These are phyloP conservation scores for Scelioninae gen. 1 DNA, from an alignment of 2,888 invertebrate species.

Conservation along the genomic window DNA sequence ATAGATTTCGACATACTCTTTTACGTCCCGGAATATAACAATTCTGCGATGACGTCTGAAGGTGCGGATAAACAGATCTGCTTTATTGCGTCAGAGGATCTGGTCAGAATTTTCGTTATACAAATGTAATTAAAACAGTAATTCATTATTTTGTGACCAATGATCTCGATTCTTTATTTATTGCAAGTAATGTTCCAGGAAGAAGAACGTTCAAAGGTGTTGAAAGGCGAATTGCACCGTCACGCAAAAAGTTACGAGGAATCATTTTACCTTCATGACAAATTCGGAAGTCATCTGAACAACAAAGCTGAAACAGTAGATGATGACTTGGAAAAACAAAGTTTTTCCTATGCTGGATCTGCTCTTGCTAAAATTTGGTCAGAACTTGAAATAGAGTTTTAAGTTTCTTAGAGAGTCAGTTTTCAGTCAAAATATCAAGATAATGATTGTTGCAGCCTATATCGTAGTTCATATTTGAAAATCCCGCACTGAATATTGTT, in stretches of 20 bases:
- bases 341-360: conserved; percentile 79
- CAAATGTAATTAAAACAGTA: conserved; percentile 31
- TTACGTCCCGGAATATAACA: conserved; percentile 71
- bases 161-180: conserved; percentile 75
- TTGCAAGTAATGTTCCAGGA: too few species aligned
- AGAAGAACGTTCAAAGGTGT: too few species aligned
- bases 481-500: conserved; percentile 17
- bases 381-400: conserved; percentile 74
- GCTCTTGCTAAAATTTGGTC: conserved; percentile 77
- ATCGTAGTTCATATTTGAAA: conserved; percentile 28
- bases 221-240: too few species aligned
- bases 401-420: conserved; percentile 59
- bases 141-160: conserved; percentile 46
- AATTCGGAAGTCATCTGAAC: conserved; percentile 77
- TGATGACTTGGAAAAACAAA: conserved; percentile 76
- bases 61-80: conserved; percentile 74
- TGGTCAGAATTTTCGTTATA: conserved; percentile 52
- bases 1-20: conserved; percentile 44
- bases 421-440: conserved; percentile 70
- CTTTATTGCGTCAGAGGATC: conserved; percentile 75
- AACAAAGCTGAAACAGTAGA: conserved; percentile 75
- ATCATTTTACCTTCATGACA: conserved; percentile 78
- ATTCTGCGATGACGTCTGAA: conserved; percentile 5
- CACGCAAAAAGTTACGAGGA: conserved; percentile 77
- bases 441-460: conserved; percentile 18